Evolutionary conservation across 2,888 invertebrate genomes (phyloP).

Genomic region (Lasioglossum leucozonium): DNA sequence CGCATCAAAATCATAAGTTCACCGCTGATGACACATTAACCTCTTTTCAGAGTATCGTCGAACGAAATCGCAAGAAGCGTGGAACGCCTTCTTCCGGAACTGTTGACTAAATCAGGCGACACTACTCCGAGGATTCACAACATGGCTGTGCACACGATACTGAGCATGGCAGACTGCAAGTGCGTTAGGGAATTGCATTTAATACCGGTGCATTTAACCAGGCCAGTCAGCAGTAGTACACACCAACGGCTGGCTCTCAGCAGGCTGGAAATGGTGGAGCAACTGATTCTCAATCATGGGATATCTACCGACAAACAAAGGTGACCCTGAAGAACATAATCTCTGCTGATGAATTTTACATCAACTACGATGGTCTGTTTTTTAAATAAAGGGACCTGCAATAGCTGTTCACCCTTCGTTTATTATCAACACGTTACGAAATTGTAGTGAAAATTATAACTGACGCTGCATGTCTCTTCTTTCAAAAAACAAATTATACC

Average conservation of each 20-base stretch:
- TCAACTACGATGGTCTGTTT: background rate
- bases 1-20: background rate
- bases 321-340: conserved; percentile 82
- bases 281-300: conserved; percentile 92
- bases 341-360: background rate
- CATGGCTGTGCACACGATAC: conserved; percentile 94
- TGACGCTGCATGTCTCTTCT: background rate
- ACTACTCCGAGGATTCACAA: conserved; percentile 94
- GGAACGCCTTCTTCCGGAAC: conserved; percentile 93
- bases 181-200: conserved; percentile 92
- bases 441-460: background rate
- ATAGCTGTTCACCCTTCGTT: too few species aligned
- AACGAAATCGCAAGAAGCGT: conserved; percentile 93
- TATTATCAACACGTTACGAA: background rate
- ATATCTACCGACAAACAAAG: conserved; percentile 95
- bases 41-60: conserved; percentile 89
- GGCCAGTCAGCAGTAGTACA: conserved; percentile 93
- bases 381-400: background rate
- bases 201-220: conserved; percentile 93
- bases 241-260: conserved; percentile 94
- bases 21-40: background rate
- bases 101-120: conserved; percentile 94
- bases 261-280: conserved; percentile 94
- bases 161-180: conserved; percentile 93
- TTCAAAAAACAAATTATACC: background rate